Evolutionary conservation across 2,888 invertebrate genomes (phyloP), one percentile per base, ranked within the genome.

Genomic region (Polymixis flavicincta): DNA sequence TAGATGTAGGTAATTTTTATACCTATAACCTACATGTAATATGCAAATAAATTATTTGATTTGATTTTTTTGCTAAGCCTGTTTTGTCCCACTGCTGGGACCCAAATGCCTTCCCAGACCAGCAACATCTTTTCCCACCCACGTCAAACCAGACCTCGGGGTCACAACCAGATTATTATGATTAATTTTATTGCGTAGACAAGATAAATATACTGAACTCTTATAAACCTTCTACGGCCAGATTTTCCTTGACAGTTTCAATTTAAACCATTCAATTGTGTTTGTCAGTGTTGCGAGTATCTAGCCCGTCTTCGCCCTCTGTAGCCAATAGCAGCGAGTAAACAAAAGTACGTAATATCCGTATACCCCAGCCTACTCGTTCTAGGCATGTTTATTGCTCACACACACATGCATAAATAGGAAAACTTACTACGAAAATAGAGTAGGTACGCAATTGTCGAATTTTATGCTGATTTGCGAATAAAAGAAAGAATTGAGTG

Each of bases 341-440:
- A 77, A 79, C 78, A 79, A 68, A 68, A 77, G 48, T 25, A 64
- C 57, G 78, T 60, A 79, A 79, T 79, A 83, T 79, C 78, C 83
- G 83, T 48, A 45, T 60, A 59, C 37, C 32, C 54, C 32, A 54
- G 59, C 32, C 48, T 4, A 54, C 52, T 8, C 54, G 69, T 50
- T 76, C 25, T 9, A n/a, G 25, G 17, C 52, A 42, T 60, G 64
- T 79, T 65, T 79, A 79, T 83, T 55, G 78, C 68, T 14, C 28
- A 50, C 63, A 37, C 50, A 63, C 32, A 66, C 28, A 54, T 19
- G 17, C 28, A 48, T 7, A 50, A 59, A n/a, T 32, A 17, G 60
- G 4, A 57, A 17, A n/a, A 32, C 17, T 17, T 59, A n/a, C 7
- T n/a, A 59, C 6, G 0, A 28, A 57, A 59, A 5, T 52, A 22